Percentiles rank a stretch among this genome's conserved stretches.
phyloP scores from a whole-genome alignment of 2,888 invertebrate genomes.

The Drosophila conformis region DNA sequence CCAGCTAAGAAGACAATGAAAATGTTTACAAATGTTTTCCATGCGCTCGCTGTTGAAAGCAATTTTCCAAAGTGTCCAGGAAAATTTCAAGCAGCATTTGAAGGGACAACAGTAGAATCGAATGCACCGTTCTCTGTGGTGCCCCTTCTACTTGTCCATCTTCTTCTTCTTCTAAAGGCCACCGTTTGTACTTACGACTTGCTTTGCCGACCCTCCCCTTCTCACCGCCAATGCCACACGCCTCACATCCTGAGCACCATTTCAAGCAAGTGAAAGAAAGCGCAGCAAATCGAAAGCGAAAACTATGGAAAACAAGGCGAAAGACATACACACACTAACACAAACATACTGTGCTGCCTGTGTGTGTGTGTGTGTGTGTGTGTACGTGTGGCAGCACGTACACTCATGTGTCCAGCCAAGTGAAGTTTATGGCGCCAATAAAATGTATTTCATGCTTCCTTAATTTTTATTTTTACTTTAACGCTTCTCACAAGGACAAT shows the following conservation, averaged over 20 bases:
- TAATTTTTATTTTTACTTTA: slow-evolving; percentile 84
- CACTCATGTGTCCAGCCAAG: slow-evolving; percentile 84
- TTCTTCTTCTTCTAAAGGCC: not conserved
- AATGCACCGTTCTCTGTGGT: slow-evolving; percentile 60
- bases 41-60: slow-evolving; percentile 49
- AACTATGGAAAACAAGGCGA: slow-evolving; percentile 71
- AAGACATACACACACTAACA: slow-evolving; percentile 26
- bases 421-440: slow-evolving; percentile 84
- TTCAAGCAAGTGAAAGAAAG: slow-evolving; percentile 64
- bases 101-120: slow-evolving; percentile 38
- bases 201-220: slow-evolving; percentile 27
- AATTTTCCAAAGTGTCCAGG: slow-evolving; percentile 63
- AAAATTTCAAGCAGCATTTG: slow-evolving; percentile 68
- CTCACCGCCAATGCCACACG: not conserved
- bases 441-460: slow-evolving; percentile 85
- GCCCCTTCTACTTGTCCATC: not conserved
- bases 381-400: slow-evolving; percentile 69
- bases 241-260: slow-evolving; percentile 7
- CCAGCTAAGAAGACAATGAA: slow-evolving; percentile 55
- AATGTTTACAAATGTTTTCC: slow-evolving; percentile 58
- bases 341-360: slow-evolving; percentile 5
- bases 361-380: slow-evolving; percentile 34
- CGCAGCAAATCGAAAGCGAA: slow-evolving; percentile 80
- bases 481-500: slow-evolving; percentile 69
- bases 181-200: slow-evolving; percentile 33